A percentile compares a stretch with the other conserved stretches of the same genome.
Evolutionary conservation across 2,797 vertebrate genomes (phyloP).

Genomic region (Rachycentron canadum): DNA sequence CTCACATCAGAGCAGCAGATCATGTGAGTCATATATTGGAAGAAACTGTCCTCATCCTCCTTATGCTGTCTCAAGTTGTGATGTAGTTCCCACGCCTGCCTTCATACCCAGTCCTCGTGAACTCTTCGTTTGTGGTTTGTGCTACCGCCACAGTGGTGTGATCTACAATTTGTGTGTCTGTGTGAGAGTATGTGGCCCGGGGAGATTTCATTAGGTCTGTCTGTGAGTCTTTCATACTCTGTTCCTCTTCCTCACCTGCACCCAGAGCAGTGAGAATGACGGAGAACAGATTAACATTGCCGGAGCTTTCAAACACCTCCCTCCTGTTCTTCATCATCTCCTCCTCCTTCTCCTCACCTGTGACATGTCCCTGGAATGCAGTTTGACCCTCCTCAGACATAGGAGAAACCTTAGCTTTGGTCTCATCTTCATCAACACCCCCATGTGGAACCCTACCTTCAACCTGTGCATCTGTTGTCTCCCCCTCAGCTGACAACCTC

Average conservation of each 20-base stretch:
- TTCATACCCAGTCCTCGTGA: not conserved
- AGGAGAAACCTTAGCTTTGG: not conserved
- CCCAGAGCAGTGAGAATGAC: slow-evolving; percentile 50
- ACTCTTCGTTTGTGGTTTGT: not conserved
- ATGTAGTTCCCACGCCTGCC: not conserved
- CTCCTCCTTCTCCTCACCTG: not conserved
- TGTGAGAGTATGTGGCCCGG: not conserved
- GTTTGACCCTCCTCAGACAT: not conserved
- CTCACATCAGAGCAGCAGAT: not conserved
- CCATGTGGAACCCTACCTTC: not conserved
- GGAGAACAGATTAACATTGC: slow-evolving; percentile 69
- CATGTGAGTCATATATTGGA: slow-evolving; percentile 48
- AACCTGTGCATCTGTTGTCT: not conserved
- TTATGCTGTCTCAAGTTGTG: not conserved
- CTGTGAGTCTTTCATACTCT: not conserved
- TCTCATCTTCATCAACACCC: not conserved
- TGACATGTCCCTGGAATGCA: not conserved
- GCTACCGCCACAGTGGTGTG: not conserved
- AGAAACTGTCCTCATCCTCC: not conserved
- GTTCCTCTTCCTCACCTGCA: not conserved
- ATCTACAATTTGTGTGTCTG: slow-evolving; percentile 10
- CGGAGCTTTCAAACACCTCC: slow-evolving; percentile 16
- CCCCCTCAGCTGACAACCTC: not conserved
- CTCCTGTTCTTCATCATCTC: not conserved
- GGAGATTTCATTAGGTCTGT: slow-evolving; percentile 7